phyloP scores from a whole-genome alignment of 1,140 invertebrate genomes.

The Anastrepha obliqua region DNA sequence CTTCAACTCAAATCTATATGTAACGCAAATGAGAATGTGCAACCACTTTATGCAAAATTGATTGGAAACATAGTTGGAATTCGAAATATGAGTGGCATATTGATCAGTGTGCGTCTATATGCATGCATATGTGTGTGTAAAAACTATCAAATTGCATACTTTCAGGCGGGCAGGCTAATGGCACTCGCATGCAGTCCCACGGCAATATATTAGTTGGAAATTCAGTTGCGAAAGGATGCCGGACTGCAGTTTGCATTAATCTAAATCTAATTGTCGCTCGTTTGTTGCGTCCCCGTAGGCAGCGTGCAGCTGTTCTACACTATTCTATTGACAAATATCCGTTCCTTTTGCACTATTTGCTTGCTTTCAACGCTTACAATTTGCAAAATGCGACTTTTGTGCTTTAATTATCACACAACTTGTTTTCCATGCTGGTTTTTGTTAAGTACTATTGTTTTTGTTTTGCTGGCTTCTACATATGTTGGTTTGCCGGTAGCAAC shows the following conservation, averaged over 20 bases:
- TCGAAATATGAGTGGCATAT: background rate
- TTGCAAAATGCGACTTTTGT: constrained; percentile 15
- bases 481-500: background rate
- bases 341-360: background rate
- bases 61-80: constrained; percentile 18
- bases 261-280: constrained; percentile 43
- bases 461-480: background rate
- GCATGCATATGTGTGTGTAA: background rate
- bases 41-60: constrained; percentile 32
- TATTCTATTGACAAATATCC: background rate
- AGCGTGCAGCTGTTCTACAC: background rate
- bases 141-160: background rate
- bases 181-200: background rate
- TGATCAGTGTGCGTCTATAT: background rate
- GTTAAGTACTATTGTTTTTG: background rate
- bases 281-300: constrained; percentile 17
- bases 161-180: background rate
- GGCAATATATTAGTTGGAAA: too few relatives aligned
- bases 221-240: too few relatives aligned
- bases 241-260: constrained; percentile 1
- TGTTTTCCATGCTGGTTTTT: background rate
- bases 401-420: constrained; percentile 2
- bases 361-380: background rate
- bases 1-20: background rate
- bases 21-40: background rate